Base-by-base conservation (phyloP, 2,888 invertebrate species). In the Abscondita cerata region DNA sequence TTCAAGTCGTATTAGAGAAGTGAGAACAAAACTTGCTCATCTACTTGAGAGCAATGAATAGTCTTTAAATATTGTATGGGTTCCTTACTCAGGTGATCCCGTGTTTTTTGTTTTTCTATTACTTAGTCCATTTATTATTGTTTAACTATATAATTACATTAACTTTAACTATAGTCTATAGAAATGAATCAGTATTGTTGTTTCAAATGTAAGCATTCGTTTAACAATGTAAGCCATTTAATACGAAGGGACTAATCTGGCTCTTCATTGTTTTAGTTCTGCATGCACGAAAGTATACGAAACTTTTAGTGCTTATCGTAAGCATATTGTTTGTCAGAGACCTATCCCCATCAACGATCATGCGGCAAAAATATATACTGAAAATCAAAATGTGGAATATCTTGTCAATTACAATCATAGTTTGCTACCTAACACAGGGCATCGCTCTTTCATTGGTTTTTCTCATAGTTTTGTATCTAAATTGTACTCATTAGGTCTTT, bases 261-360 rank as follows among this genome's bases (percentile, higher is more conserved):
- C 8, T 12, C 33, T 59, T 13, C 40, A 52, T 46, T 52, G 59
- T 59, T 52, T 13, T 36, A 44, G 36, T 33, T n/a, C n/a, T n/a
- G n/a, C n/a, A n/a, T 59, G 59, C 13, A 46, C n/a, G 1, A 59
- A 59, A 8, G 36, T 46, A 31, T 52, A 55, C 36, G 46, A 52
- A 46, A 46, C 59, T 20, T 44, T 59, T 15, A 59, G 59, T 44
- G 52, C 34, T 15, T 59, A 52, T 20, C 33, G 59, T 12, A 52
- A 46, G 34, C 59, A 52, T 44, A 15, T 59, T 18, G 4, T 3
- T 52, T 11, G 31, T 51, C n/a, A 51, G 34, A 47, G 16, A 16
- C 18, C 16, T 31, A 40, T 16, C 18, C 12, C 15, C 31, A 15
- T n/a, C 15, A 34, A 40, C 6, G 19, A n/a, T 50, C 5, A 25